These are phyloP conservation scores for Burhinus bistriatus DNA, from an alignment of 2,113 vertebrate genomes.

Conservation along the genomic window DNA sequence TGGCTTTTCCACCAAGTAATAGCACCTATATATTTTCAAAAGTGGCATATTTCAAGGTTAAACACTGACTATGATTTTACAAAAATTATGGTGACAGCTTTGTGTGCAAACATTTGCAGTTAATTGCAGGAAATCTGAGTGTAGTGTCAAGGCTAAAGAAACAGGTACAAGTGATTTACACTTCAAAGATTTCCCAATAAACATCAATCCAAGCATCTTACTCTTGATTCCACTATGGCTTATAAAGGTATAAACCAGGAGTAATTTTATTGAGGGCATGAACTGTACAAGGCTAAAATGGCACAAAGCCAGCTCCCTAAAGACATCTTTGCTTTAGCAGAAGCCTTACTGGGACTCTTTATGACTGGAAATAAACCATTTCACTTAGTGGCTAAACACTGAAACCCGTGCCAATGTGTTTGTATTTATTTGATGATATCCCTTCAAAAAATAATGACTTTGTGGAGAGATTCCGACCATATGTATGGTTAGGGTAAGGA, in stretches of 20 bases:
- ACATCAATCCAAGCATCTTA: neutral
- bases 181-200: constrained; percentile 24
- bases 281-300: neutral
- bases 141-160: neutral
- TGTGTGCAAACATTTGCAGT: neutral
- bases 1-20: neutral
- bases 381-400: neutral
- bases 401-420: neutral
- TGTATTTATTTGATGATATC: neutral
- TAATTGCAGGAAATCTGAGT: neutral
- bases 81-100: neutral
- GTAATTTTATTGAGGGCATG: neutral
- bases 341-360: neutral
- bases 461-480: neutral
- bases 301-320: neutral
- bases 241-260: neutral
- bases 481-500: fast-evolving
- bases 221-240: neutral
- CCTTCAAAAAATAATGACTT: neutral
- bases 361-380: neutral
- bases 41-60: constrained; percentile 11
- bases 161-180: neutral
- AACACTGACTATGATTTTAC: neutral
- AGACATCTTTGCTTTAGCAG: neutral
- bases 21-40: neutral